Percentiles rank a stretch among this genome's conserved stretches.
phyloP scores from a whole-genome alignment of 2,888 invertebrate species.

The Nysson spinosus region DNA sequence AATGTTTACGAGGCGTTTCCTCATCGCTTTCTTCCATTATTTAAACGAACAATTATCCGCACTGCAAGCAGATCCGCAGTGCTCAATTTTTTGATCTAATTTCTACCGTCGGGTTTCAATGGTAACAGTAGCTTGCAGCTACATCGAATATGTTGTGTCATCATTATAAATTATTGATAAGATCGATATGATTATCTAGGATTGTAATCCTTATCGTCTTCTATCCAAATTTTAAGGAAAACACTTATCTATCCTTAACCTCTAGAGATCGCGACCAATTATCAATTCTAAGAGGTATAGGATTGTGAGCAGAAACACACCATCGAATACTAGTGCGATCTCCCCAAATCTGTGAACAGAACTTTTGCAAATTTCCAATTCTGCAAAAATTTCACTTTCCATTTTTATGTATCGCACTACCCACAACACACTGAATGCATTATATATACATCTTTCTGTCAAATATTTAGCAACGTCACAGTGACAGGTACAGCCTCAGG shows the following conservation, averaged over 20 bases:
- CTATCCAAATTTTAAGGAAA: not conserved
- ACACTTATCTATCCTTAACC: constrained; percentile 26
- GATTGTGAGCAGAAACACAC: constrained; percentile 28
- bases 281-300: constrained; percentile 26
- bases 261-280: constrained; percentile 40
- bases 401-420: constrained; percentile 10
- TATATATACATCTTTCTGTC: no score
- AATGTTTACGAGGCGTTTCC: constrained; percentile 5
- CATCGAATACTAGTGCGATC: constrained; percentile 24
- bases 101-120: no score
- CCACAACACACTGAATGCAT: no score
- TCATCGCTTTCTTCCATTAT: constrained; percentile 47
- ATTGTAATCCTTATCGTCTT: not conserved
- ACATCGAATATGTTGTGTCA: no score
- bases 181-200: not conserved
- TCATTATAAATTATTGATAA: no score
- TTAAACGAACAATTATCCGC: constrained; percentile 6
- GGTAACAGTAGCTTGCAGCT: no score
- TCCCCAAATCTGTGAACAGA: constrained; percentile 17
- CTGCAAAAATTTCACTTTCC: constrained; percentile 34
- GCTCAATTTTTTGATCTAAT: no score
- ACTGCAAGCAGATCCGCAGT: no score
- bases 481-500: no score
- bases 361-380: constrained; percentile 25
- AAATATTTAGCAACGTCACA: no score